Evolutionary conservation across 64 coral and sea anemone genomes (phyloP).

Genomic region (Anthopleura sola): DNA sequence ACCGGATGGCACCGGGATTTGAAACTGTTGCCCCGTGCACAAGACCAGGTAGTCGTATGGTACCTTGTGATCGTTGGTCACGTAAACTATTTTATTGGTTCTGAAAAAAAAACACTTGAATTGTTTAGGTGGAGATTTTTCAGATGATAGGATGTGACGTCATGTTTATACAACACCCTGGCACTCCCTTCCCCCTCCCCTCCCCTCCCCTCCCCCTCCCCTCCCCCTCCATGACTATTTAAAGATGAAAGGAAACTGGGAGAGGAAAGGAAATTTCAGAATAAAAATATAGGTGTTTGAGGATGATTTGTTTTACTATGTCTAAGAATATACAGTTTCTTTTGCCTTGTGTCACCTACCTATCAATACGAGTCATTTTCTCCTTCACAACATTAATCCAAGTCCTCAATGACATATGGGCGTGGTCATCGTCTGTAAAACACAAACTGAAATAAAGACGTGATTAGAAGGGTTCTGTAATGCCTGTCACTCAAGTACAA

Average conservation of each 20-base stretch:
- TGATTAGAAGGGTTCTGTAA: background rate
- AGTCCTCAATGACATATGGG: constrained; percentile 75
- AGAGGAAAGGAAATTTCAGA: background rate
- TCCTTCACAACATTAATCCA: constrained; percentile 94
- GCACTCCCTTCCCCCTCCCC: too few relatives aligned
- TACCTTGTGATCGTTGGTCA: constrained; percentile 61
- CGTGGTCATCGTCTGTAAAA: constrained; percentile 67
- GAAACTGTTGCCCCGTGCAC: constrained; percentile 90
- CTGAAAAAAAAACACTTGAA: constrained; percentile 5
- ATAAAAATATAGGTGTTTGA: background rate
- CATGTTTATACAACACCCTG: too few relatives aligned
- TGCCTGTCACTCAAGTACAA: too few relatives aligned
- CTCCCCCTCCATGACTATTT: too few relatives aligned
- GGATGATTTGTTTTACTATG: background rate
- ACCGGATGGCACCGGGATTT: constrained; percentile 78
- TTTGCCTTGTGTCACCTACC: too few relatives aligned
- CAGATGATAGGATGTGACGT: too few relatives aligned
- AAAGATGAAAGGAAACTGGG: background rate
- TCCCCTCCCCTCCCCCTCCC: too few relatives aligned
- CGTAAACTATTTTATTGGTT: constrained; percentile 68
- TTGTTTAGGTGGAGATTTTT: too few relatives aligned
- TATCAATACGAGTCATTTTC: constrained; percentile 87
- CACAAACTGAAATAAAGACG: constrained; percentile 49
- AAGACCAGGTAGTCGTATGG: constrained; percentile 95
- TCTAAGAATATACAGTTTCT: too few relatives aligned